Conservation (phyloP, 2,888 invertebrate species). For the Epinotia nisella region DNA sequence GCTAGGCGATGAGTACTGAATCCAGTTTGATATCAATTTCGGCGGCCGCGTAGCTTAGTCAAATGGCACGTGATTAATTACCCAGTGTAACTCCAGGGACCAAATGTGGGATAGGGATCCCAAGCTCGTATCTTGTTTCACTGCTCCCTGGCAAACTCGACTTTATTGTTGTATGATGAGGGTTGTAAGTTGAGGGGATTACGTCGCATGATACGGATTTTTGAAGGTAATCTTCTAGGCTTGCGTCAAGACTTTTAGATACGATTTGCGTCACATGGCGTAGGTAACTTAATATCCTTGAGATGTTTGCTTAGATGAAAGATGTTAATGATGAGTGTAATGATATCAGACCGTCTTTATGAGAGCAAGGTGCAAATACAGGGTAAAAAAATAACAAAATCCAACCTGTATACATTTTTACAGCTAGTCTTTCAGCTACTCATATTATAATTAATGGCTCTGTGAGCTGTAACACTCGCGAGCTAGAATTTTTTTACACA, state of each 20-base stretch:
- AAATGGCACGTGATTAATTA: slow-evolving; percentile 33
- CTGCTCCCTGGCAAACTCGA: neutral
- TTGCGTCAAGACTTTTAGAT: slow-evolving; percentile 24
- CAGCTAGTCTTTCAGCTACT: too few relatives aligned
- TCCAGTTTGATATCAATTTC: slow-evolving; percentile 21
- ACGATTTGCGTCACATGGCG: slow-evolving; percentile 25
- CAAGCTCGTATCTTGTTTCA: slow-evolving; percentile 3
- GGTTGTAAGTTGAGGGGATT: neutral
- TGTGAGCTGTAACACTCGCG: too few relatives aligned
- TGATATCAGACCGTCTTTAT: slow-evolving; percentile 1
- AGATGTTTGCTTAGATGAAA: slow-evolving; percentile 14
- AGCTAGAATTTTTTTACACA: too few relatives aligned
- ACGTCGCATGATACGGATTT: neutral
- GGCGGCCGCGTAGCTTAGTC: slow-evolving; percentile 18
- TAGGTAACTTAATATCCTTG: slow-evolving; percentile 17
- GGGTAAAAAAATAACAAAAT: neutral
- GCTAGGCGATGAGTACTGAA: neutral
- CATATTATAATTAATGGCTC: too few relatives aligned
- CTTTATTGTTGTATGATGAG: neutral
- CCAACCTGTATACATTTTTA: too few relatives aligned
- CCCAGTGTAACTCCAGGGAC: slow-evolving; percentile 16
- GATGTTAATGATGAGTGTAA: slow-evolving; percentile 1
- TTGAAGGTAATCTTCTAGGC: neutral
- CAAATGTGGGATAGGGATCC: neutral
- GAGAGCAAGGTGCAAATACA: neutral